A percentile compares a stretch with the other conserved stretches of the same genome.
These are phyloP conservation scores for Elephas maximus DNA, from an alignment of 2,113 vertebrate species.

Conservation along the genomic window DNA sequence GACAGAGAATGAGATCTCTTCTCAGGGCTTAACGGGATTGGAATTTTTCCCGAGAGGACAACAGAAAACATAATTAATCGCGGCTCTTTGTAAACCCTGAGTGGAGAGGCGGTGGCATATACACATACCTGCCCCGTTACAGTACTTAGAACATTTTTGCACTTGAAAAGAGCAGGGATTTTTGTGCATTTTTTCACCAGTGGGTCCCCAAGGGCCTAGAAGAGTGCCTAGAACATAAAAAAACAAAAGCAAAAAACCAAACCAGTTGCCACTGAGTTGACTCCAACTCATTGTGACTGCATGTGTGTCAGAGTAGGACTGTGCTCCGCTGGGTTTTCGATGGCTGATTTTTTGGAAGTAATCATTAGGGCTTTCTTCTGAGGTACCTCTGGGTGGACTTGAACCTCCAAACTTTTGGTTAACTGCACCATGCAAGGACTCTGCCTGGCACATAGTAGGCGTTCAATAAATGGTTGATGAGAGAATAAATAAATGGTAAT, in stretches of 20 bases:
- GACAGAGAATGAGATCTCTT: slow-evolving; percentile 13
- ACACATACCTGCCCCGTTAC: rapidly evolving
- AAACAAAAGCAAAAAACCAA: background rate
- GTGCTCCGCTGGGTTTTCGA: background rate
- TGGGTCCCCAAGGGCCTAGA: background rate
- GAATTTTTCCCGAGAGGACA: slow-evolving; percentile 42
- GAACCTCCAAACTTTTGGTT: background rate
- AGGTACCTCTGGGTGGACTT: background rate
- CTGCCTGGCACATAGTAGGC: too few species aligned
- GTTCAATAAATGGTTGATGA: background rate
- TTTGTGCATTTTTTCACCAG: background rate
- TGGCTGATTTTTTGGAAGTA: background rate
- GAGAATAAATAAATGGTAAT: background rate
- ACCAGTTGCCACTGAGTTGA: background rate
- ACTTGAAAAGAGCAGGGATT: background rate
- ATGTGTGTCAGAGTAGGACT: background rate
- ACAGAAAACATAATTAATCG: background rate
- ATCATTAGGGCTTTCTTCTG: background rate
- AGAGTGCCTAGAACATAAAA: too few species aligned
- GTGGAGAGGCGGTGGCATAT: background rate
- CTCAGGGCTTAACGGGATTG: slow-evolving; percentile 40
- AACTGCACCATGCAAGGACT: background rate
- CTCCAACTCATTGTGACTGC: background rate
- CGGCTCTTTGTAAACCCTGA: slow-evolving; percentile 16
- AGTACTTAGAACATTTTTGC: background rate